Base-by-base conservation (phyloP, 2,888 invertebrate species). In the Nudaria mundana region DNA sequence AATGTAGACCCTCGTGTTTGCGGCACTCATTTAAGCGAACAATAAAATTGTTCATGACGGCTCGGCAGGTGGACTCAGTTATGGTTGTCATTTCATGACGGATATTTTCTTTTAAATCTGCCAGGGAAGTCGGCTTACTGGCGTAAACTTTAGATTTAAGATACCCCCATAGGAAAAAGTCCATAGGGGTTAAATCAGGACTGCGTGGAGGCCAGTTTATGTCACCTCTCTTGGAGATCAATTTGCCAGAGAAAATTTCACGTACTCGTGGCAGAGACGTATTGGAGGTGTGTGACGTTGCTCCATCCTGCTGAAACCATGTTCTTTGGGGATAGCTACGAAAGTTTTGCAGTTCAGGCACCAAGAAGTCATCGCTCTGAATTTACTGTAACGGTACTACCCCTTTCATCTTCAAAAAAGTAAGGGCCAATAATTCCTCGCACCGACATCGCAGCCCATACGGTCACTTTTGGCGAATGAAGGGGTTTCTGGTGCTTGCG, bases 221-320 rank as follows among this genome's bases (percentile, higher is more conserved):
- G 24, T 42, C 20, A 14, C 41, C 29, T 3, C 6, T n/a, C 14
- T 23, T 23, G 6, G 15, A 15, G 10, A 33, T 25, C 3, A 33
- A 2, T 16, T 14, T 24, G 10, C 5, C 24, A 5, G 12, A 4
- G 5, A 33, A 33, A 8, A 15, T 15, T n/a, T 16, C 25, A 13
- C 16, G 13, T 14, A 32, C n/a, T 8, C 40, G 10, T 2, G 14
- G 7, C 33, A 38, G 38, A 5, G 41, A 20, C 7, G 15, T 15
- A 5, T 37, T 44, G 1, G 44, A 42, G 1, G 49, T 35, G 30
- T 44, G 34, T 46, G 49, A 22, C 45, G 56, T 37, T 15, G 48
- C 26, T 24, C 37, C 32, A 40, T 41, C 38, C n/a, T 28, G 37
- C 48, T 48, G 31, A 4, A 29, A 29, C 10, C 15, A 15, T 5